Base-by-base conservation (phyloP, 2,888 invertebrate species). In the Dasysyrphus albostriatus region DNA sequence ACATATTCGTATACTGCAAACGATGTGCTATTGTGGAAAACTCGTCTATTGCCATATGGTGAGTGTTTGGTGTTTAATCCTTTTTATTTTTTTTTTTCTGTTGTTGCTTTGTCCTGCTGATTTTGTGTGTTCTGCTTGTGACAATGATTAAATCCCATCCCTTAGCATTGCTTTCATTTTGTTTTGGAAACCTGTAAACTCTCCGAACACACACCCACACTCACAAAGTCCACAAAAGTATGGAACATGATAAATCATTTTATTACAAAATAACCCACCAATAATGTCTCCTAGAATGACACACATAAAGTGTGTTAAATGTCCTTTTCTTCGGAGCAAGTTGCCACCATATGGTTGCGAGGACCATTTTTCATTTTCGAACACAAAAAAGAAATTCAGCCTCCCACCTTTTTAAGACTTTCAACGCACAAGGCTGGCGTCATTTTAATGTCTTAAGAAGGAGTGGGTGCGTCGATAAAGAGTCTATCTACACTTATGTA, bases 41-140 rank as follows among this genome's bases (percentile, higher is more conserved):
- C 83, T 90, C 83, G 88, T 88, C 79, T 89, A 89, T 80, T 90
- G 89, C 90, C 90, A 90, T 90, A 90, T 90, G 90, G 90, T 90
- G 88, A 88, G 89, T 88, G 73, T 74, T 83, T 75, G 74, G 70
- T 79, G 39, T 32, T 49, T 59, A 49, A 69, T 63, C 34, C 37
- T 70, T 51, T 24, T 24, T 24, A 24, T 24, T 24, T 24, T 61
- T 39, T 61, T 72, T 72, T 34, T 58, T 42, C 34, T 47, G 29
- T 32, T 7, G 1, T 4, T 42, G 32, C 32, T 32, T 16, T 10
- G 29, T 59, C 10, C 34, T 75, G 56, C 42, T 44, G 47, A 47
- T 49, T 59, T 65, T 65, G 10, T 51, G 29, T 49, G 16, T 42
- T 72, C 44, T 61, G 76, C 44, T 47, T 85, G 69, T 70, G 82